Evolutionary conservation across 2,888 invertebrate genomes (phyloP).

Genomic region (Polydesmus complanatus): DNA sequence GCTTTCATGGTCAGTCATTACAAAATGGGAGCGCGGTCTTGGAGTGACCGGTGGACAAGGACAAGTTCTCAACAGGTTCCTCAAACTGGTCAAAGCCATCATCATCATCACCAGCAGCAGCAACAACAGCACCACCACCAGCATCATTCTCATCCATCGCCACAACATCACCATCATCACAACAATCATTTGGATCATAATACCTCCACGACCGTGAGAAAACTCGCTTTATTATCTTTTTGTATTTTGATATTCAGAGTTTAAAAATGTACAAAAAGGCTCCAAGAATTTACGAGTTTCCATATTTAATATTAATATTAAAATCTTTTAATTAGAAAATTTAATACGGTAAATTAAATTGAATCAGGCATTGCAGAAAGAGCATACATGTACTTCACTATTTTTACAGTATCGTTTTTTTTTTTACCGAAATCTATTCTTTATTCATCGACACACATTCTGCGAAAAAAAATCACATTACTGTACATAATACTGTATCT

Average conservation of each 20-base stretch:
- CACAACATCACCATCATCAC: constrained; percentile 11
- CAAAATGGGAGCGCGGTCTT: constrained; percentile 25
- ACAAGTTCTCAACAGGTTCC: constrained; percentile 11
- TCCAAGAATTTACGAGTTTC: no score
- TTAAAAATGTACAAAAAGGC: neutral
- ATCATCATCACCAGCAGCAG: constrained; percentile 13
- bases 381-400: no score
- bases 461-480: no score
- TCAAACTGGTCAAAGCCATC: neutral
- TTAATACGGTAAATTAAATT: no score
- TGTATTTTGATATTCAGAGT: neutral
- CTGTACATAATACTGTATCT: no score
- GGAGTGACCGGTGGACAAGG: constrained; percentile 22
- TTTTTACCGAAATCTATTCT: no score
- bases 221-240: neutral
- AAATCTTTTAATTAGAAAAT: no score
- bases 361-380: no score
- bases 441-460: no score
- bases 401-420: no score
- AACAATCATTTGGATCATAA: constrained; percentile 10
- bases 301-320: no score
- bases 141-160: neutral
- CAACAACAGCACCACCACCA: constrained; percentile 8
- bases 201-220: constrained; percentile 3
- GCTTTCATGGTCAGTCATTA: constrained; percentile 23